These are phyloP conservation scores for Thelaira solivaga DNA, from an alignment of 2,888 invertebrate species.

Conservation along the genomic window DNA sequence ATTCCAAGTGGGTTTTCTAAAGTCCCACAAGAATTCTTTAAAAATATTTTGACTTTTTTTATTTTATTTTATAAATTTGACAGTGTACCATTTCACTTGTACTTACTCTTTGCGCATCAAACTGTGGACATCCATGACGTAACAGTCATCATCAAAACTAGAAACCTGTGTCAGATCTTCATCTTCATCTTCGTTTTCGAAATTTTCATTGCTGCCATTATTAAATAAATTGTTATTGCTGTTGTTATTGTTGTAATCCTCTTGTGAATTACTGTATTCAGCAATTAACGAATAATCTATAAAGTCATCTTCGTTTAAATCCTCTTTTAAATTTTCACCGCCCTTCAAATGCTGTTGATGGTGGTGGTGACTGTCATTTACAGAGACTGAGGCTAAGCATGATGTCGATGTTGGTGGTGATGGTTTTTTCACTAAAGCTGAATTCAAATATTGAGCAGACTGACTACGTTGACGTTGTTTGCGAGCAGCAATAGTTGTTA, in stretches of 20 bases:
- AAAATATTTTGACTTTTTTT: too few relatives aligned
- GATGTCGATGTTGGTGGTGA: not conserved
- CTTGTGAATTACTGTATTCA: conserved; percentile 47
- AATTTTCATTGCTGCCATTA: conserved; percentile 5
- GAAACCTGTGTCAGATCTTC: conserved; percentile 65
- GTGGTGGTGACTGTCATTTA: not conserved
- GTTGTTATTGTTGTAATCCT: conserved; percentile 47
- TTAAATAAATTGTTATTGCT: too few relatives aligned
- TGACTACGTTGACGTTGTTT: conserved; percentile 52
- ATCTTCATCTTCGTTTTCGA: conserved; percentile 27
- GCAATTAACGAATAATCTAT: conserved; percentile 56
- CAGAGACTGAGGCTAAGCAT: conserved; percentile 21
- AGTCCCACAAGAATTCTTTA: too few relatives aligned
- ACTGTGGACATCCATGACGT: conserved; percentile 64
- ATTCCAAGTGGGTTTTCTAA: too few relatives aligned
- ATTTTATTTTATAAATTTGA: too few relatives aligned
- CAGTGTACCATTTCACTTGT: too few relatives aligned
- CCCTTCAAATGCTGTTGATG: conserved; percentile 6
- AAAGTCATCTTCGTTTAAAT: conserved; percentile 43
- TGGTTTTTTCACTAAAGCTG: conserved; percentile 22
- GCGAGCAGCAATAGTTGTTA: conserved; percentile 4
- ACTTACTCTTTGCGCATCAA: conserved; percentile 73
- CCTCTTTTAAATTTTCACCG: conserved; percentile 31
- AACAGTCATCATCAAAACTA: conserved; percentile 69
- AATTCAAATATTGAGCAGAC: conserved; percentile 43